These are phyloP conservation scores for Nomada ferruginata DNA, from an alignment of 2,888 invertebrate genomes.

Conservation along the genomic window DNA sequence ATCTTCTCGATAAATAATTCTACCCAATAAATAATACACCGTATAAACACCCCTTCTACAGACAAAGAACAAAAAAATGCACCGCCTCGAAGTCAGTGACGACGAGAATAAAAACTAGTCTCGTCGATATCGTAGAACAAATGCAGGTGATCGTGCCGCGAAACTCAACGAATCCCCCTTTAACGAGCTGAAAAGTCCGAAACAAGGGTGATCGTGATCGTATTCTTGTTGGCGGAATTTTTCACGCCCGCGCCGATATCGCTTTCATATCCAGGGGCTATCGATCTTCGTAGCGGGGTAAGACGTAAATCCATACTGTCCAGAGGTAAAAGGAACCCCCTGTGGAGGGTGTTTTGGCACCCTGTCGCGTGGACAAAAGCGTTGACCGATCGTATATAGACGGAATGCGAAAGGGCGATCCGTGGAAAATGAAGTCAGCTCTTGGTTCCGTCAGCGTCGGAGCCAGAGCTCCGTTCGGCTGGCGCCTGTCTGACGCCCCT, in stretches of 20 bases:
- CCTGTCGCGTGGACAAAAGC: constrained; percentile 72
- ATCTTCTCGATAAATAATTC: too few relatives aligned
- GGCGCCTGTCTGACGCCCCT: constrained; percentile 72
- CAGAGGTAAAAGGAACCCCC: constrained; percentile 48
- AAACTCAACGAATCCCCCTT: neutral
- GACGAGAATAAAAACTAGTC: neutral
- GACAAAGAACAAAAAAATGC: neutral
- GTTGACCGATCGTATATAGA: constrained; percentile 66
- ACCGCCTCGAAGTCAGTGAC: neutral
- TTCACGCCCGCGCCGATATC: constrained; percentile 17
- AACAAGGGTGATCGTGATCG: constrained; percentile 7
- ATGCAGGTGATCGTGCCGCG: too few relatives aligned
- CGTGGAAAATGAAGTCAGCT: constrained; percentile 71
- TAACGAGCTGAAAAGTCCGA: neutral
- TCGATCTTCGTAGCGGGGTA: constrained; percentile 54
- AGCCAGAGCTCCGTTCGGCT: constrained; percentile 63
- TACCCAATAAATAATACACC: too few relatives aligned
- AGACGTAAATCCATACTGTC: constrained; percentile 49
- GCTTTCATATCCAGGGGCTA: constrained; percentile 49
- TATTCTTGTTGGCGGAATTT: constrained; percentile 20
- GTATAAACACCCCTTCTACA: neutral
- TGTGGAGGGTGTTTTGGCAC: constrained; percentile 66
- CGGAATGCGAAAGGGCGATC: constrained; percentile 66
- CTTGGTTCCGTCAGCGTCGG: constrained; percentile 67
- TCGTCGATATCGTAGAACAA: too few relatives aligned